Evolutionary conservation across 2,888 invertebrate genomes (phyloP).

Genomic region (Ophion obscuratus): DNA sequence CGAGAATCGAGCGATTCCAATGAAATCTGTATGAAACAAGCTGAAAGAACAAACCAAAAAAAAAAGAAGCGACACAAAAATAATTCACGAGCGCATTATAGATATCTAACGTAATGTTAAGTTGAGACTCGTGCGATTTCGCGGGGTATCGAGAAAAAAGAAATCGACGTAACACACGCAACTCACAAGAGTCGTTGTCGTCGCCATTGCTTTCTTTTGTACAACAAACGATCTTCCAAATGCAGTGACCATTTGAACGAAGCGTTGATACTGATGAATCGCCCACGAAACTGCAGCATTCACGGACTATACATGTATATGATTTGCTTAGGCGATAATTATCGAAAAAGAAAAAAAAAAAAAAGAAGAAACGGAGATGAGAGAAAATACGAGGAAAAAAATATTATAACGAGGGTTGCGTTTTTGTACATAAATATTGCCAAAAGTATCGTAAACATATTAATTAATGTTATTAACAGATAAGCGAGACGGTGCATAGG

Average conservation of each 20-base stretch:
- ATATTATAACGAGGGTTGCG: conserved; percentile 24
- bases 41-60: conserved; percentile 20
- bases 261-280: conserved; percentile 30
- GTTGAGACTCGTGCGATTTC: conserved; percentile 39
- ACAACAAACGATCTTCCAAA: conserved; percentile 31
- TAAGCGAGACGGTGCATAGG: conserved; percentile 62
- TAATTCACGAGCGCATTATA: conserved; percentile 38
- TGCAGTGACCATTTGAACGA: conserved; percentile 48
- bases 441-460: conserved; percentile 67
- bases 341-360: conserved; percentile 26
- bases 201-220: conserved; percentile 20
- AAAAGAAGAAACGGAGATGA: no score
- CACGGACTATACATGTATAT: conserved; percentile 43
- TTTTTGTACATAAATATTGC: conserved; percentile 70
- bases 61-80: conserved; percentile 1
- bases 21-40: conserved; percentile 28
- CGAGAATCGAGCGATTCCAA: conserved; percentile 53
- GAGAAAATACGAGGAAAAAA: conserved; percentile 26
- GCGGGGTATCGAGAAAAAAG: conserved; percentile 21
- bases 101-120: conserved; percentile 12
- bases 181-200: conserved; percentile 38
- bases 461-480: conserved; percentile 70
- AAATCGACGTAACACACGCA: conserved; percentile 39
- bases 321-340: conserved; percentile 55
- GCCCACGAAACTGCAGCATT: conserved; percentile 43